Evolutionary conservation across 2,797 vertebrate species (phyloP).

Genomic region (Distichodus sexfasciatus): DNA sequence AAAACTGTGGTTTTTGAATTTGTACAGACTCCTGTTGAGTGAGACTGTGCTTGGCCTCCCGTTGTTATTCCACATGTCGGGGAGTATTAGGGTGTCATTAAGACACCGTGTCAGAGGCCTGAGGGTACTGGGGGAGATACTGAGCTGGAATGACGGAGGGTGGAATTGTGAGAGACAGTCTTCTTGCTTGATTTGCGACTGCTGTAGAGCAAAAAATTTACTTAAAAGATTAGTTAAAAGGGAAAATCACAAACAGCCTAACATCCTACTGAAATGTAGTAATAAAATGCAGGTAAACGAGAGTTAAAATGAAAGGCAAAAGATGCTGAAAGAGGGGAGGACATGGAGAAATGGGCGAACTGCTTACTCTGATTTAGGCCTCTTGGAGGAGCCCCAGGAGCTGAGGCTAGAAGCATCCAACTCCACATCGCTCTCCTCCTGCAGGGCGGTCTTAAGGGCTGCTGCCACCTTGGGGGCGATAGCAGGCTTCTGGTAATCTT

Average conservation of each 20-base stretch:
- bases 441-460: slow-evolving; percentile 89
- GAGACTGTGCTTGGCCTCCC: too few relatives aligned
- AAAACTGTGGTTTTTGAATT: too few relatives aligned
- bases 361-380: slow-evolving; percentile 89
- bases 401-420: slow-evolving; percentile 88
- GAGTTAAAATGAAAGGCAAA: neutral
- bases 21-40: too few relatives aligned
- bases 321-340: neutral
- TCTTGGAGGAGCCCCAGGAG: slow-evolving; percentile 74
- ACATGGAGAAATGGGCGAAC: slow-evolving; percentile 24
- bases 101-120: slow-evolving; percentile 92
- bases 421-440: slow-evolving; percentile 95
- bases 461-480: slow-evolving; percentile 93
- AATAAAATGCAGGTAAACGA: neutral
- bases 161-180: slow-evolving; percentile 74
- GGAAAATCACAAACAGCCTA: neutral
- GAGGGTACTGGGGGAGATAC: slow-evolving; percentile 88
- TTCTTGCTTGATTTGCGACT: slow-evolving; percentile 89
- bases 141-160: slow-evolving; percentile 75
- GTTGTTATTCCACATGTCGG: too few relatives aligned
- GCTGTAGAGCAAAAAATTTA: slow-evolving; percentile 59
- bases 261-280: neutral
- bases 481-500: slow-evolving; percentile 89
- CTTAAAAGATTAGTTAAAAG: neutral
- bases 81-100: slow-evolving; percentile 88